Evolutionary conservation across 2,888 invertebrate genomes (phyloP).

Genomic region (Belgica antarctica): DNA sequence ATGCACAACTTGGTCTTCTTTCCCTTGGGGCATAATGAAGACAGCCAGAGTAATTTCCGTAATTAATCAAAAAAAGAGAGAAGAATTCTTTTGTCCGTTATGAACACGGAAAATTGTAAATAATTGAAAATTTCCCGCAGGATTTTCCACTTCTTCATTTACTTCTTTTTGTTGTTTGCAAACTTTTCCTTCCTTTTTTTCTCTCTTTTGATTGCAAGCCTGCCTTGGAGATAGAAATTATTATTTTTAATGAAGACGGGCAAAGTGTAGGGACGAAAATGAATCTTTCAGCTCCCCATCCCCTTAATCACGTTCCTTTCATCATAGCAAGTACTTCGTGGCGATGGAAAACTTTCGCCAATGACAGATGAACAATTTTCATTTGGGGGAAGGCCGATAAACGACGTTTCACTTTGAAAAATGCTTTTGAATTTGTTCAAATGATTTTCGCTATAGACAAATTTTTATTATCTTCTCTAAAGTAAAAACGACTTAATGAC

Average conservation of each 20-base stretch:
- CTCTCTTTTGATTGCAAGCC: slow-evolving; percentile 18
- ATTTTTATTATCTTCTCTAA: background rate
- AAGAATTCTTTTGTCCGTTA: slow-evolving; percentile 6
- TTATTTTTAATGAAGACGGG: slow-evolving; percentile 26
- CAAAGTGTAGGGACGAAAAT: background rate
- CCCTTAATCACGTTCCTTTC: background rate
- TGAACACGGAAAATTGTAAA: slow-evolving; percentile 18
- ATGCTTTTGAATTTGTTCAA: background rate
- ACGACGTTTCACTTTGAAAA: background rate
- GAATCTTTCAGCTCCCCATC: background rate
- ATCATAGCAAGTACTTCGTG: background rate
- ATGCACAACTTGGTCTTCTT: background rate
- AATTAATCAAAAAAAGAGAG: slow-evolving; percentile 8
- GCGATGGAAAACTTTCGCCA: background rate
- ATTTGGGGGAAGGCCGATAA: background rate
- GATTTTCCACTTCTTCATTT: background rate
- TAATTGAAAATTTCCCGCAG: slow-evolving; percentile 17
- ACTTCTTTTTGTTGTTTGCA: background rate
- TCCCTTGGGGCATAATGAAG: slow-evolving; percentile 1
- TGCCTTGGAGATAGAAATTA: background rate
- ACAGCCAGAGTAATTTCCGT: slow-evolving; percentile 12
- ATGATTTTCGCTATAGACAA: background rate
- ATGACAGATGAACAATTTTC: slow-evolving; percentile 1
- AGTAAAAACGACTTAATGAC: slow-evolving; percentile 12
- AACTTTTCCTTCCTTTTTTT: background rate